Percentiles rank a stretch among this genome's conserved stretches.
Evolutionary conservation across 2,888 invertebrate genomes (phyloP).

Genomic region (Balanococcus diminutus): DNA sequence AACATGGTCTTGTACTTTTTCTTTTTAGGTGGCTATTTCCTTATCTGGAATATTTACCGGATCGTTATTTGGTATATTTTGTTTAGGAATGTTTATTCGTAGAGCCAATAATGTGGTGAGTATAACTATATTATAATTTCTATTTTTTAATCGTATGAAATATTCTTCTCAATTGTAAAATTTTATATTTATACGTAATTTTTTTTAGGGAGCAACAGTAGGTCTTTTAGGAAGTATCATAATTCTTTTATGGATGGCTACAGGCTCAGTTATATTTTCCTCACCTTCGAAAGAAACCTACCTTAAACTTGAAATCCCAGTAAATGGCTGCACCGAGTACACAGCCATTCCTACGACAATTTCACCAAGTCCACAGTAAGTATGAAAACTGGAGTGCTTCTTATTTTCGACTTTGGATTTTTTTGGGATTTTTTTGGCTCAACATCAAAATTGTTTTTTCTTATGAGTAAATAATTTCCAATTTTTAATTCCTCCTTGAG

Average conservation of each 20-base stretch:
- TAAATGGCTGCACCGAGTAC: constrained; percentile 14
- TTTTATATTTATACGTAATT: neutral
- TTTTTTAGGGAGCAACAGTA: constrained; percentile 59
- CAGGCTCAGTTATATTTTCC: constrained; percentile 59
- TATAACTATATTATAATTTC: constrained; percentile 26
- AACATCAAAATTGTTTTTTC: no score
- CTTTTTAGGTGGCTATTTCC: constrained; percentile 61
- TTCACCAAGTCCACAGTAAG: neutral
- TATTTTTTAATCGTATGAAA: neutral
- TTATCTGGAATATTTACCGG: constrained; percentile 63
- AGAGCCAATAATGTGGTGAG: constrained; percentile 61
- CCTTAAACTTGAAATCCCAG: constrained; percentile 57
- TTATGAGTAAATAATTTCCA: no score
- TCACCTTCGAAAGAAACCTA: constrained; percentile 58
- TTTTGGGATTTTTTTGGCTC: no score
- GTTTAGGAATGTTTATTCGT: constrained; percentile 63
- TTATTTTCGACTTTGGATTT: no score
- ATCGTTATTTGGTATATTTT: constrained; percentile 63
- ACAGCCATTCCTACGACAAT: neutral
- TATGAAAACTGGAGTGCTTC: no score
- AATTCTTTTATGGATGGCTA: constrained; percentile 60
- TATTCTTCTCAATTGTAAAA: neutral
- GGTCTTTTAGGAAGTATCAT: constrained; percentile 60
- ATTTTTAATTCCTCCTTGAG: no score
- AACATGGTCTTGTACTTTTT: neutral